Percentiles rank a stretch among this genome's conserved stretches.
Conservation (phyloP, 2,113 vertebrate genomes). For the Tupaia chinensis region DNA sequence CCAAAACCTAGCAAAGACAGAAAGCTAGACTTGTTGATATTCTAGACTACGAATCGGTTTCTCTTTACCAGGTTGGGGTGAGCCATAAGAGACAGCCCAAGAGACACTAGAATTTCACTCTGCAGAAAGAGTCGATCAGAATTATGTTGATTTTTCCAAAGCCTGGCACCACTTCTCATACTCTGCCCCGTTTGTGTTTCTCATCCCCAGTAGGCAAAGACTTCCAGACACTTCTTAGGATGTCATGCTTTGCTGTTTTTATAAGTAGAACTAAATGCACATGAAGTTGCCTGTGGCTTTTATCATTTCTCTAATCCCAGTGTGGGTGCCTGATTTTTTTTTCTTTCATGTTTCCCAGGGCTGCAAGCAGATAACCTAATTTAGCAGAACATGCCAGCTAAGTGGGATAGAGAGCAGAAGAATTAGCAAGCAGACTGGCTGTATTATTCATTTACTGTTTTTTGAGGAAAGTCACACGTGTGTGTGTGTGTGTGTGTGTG, state of each 20-base stretch:
- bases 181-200: not conserved
- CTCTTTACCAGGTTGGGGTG: not conserved
- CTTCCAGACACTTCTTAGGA: not conserved
- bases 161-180: not conserved
- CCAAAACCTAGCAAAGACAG: not conserved
- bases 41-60: not conserved
- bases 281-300: not conserved
- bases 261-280: not conserved
- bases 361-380: conserved; percentile 40
- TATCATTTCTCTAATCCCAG: not conserved
- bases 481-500: no score
- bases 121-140: not conserved
- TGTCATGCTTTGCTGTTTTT: not conserved
- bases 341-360: accelerated
- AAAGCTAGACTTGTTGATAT: not conserved
- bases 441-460: not conserved
- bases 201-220: not conserved
- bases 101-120: not conserved
- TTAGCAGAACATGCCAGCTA: not conserved
- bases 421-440: not conserved
- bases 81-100: not conserved
- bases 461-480: not conserved
- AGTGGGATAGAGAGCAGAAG: not conserved
- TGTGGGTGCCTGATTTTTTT: not conserved
- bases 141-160: not conserved